These are phyloP conservation scores for Morone chrysops DNA, from an alignment of 2,113 vertebrate genomes.

Conservation along the genomic window DNA sequence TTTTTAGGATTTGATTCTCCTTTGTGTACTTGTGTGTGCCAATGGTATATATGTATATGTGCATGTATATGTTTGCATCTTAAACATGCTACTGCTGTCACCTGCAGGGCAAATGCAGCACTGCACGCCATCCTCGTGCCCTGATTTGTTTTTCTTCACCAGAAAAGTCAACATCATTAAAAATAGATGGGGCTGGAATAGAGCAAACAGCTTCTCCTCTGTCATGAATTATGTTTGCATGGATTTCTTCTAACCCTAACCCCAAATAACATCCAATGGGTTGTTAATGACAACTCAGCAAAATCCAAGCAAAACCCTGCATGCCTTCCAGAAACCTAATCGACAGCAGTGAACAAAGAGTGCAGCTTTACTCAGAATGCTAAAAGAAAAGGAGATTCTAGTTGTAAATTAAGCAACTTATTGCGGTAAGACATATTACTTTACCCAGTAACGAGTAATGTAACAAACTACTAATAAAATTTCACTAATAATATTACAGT, in stretches of 20 bases:
- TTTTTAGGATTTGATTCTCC: neutral
- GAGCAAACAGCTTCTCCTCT: constrained; percentile 57
- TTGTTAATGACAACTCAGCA: constrained; percentile 35
- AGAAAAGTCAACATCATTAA: constrained; percentile 63
- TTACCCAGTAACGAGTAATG: too few species aligned
- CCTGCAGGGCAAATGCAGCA: constrained; percentile 69
- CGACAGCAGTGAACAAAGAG: neutral
- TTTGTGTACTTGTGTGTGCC: neutral
- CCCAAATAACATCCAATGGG: constrained; percentile 30
- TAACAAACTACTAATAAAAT: too few species aligned
- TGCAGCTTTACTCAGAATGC: neutral
- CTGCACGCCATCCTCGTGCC: constrained; percentile 15
- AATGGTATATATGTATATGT: neutral
- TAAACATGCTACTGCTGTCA: constrained; percentile 70
- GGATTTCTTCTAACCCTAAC: constrained; percentile 36
- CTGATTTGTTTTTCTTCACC: constrained; percentile 11
- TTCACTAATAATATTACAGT: too few species aligned
- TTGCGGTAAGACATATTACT: too few species aligned
- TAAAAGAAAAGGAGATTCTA: neutral
- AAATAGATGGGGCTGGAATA: constrained; percentile 53
- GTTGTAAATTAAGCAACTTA: neutral
- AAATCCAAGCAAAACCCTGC: neutral
- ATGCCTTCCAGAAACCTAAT: constrained; percentile 17
- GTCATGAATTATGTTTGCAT: constrained; percentile 47
- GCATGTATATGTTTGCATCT: constrained; percentile 27